Evolutionary conservation across 1,140 invertebrate species (phyloP).

Genomic region (Drosophila takahashii): DNA sequence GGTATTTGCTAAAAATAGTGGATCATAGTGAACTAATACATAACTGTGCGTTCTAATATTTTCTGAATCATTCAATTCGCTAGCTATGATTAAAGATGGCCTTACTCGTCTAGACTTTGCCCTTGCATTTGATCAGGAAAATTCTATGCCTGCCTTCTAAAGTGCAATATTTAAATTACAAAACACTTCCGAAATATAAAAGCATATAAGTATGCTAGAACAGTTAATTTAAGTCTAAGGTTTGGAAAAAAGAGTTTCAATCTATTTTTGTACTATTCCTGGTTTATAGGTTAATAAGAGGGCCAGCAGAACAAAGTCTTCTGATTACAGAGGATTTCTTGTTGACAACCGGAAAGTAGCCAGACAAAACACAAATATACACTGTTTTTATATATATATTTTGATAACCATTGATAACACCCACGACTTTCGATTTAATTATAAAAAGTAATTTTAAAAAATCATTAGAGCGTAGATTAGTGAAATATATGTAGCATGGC

Average conservation of each 20-base stretch:
- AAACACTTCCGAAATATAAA: neutral
- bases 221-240: neutral
- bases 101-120: slow-evolving; percentile 26
- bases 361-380: slow-evolving; percentile 60
- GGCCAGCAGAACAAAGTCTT: slow-evolving; percentile 35
- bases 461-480: slow-evolving; percentile 23
- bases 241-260: neutral
- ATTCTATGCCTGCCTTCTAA: slow-evolving; percentile 1
- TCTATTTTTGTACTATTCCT: slow-evolving; percentile 17
- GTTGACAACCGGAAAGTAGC: slow-evolving; percentile 76
- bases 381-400: slow-evolving; percentile 23
- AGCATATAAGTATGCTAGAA: neutral
- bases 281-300: slow-evolving; percentile 21
- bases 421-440: slow-evolving; percentile 69
- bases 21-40: neutral
- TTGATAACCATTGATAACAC: slow-evolving; percentile 75
- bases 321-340: slow-evolving; percentile 63
- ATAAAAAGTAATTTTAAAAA: slow-evolving; percentile 40
- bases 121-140: slow-evolving; percentile 27
- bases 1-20: neutral
- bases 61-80: slow-evolving; percentile 9
- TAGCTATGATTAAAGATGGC: slow-evolving; percentile 13
- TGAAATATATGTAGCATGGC: neutral
- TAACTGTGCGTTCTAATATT: neutral
- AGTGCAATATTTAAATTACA: neutral